phyloP scores from a whole-genome alignment of 1,140 invertebrate species.

The Araneus ventricosus region DNA sequence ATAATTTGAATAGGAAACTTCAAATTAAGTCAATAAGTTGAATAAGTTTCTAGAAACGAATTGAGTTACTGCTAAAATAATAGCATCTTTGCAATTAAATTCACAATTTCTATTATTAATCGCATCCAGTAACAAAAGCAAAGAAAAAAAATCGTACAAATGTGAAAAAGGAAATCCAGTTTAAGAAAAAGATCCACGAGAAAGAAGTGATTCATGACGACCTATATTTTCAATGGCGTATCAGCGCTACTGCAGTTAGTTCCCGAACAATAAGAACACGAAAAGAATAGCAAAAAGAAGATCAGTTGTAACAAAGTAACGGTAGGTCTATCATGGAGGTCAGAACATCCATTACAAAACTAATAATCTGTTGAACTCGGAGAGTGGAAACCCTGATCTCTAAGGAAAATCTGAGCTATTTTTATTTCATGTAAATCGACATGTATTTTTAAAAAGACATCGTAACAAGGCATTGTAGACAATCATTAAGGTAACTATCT shows the following conservation, averaged over 20 bases:
- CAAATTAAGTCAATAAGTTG: no score
- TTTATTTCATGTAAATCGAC: neutral
- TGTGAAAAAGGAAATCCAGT: neutral
- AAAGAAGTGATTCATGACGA: conserved; percentile 10
- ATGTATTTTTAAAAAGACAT: neutral
- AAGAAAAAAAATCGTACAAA: neutral
- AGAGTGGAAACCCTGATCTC: neutral
- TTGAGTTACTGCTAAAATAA: no score
- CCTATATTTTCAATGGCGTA: conserved; percentile 30
- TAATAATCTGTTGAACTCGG: neutral
- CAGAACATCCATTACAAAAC: neutral
- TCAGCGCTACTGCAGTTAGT: neutral
- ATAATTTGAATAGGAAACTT: no score
- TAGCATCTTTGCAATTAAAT: no score
- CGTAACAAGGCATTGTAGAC: neutral
- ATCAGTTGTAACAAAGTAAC: neutral
- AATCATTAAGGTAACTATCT: neutral
- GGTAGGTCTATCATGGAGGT: conserved; percentile 11
- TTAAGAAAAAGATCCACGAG: neutral
- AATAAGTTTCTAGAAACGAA: no score
- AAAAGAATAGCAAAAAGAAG: neutral
- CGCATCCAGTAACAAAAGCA: neutral
- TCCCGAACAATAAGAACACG: neutral
- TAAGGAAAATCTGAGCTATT: neutral
- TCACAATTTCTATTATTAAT: no score